These are phyloP conservation scores for Thalassoma bifasciatum DNA, from an alignment of 2,113 vertebrate species.

Conservation along the genomic window DNA sequence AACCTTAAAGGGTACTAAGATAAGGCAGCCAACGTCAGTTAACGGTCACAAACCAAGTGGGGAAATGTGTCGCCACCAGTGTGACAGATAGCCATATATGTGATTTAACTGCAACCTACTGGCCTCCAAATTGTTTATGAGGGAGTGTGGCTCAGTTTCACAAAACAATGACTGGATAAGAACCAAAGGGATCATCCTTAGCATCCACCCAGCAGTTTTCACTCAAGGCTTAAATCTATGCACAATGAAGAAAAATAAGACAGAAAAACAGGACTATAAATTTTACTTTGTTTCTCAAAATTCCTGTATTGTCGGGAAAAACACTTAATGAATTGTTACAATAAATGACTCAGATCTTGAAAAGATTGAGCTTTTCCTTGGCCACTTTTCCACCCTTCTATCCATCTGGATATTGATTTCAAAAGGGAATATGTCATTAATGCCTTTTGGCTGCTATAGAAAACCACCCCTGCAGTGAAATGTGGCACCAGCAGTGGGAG, in stretches of 20 bases:
- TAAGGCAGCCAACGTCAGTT: slow-evolving; percentile 46
- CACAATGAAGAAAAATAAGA: background rate
- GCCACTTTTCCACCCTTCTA: background rate
- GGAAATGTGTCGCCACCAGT: background rate
- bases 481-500: slow-evolving; percentile 42
- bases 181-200: background rate
- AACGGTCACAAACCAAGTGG: slow-evolving; percentile 37
- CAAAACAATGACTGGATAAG: slow-evolving; percentile 8
- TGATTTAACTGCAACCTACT: background rate
- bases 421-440: slow-evolving; percentile 20
- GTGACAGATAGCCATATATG: slow-evolving; percentile 5
- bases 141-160: background rate
- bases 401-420: slow-evolving; percentile 21
- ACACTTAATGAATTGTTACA: background rate
- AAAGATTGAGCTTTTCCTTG: background rate
- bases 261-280: background rate
- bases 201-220: background rate
- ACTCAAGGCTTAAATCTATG: background rate
- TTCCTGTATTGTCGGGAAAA: background rate
- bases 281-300: too few relatives aligned
- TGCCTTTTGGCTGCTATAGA: slow-evolving; percentile 59
- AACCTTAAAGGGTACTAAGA: slow-evolving; percentile 62
- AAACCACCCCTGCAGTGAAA: slow-evolving; percentile 52
- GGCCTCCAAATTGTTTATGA: background rate
- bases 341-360: background rate